Base-by-base conservation (phyloP, 2,113 vertebrate genomes). In the Lota lota region DNA sequence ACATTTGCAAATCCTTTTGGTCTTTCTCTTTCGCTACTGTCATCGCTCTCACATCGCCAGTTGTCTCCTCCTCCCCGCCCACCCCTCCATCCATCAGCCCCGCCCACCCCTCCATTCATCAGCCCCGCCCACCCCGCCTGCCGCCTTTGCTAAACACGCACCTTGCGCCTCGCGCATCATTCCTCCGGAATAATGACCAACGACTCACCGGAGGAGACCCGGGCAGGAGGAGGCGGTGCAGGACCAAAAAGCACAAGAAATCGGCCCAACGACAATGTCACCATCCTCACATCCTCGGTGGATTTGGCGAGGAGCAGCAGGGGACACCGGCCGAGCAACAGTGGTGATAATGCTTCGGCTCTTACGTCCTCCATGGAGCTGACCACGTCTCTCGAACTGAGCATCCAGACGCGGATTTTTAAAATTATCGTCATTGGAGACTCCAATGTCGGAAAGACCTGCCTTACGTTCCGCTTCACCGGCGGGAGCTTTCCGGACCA, bases 361-460 rank as follows among this genome's bases (percentile, higher is more conserved):
- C 67, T 90, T 67, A 81, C 90, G 2, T 90, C 88, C 68, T 91
- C 89, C 22, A 66, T 92, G 83, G 92, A 92, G 33, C 73, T 93
- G 73, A 93, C 90, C 67, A 63, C 92, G 72, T 94, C 93, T 59
- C 86, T 95, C 89, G 95, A 97, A 83, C 93, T 94, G 24, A 97
- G 94, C 78, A 94, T 97, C 78, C 96, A 96, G 89, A 94, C 95
- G 74, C 94, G 96, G 67, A 98, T 98, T 88, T 98, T 98, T 79
- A 98, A 98, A 85, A 98, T 98, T 80, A 98, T 98, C 85, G 95
- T 98, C 67, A 98, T 98, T 88, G 96, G 96, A 19, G 96, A 98
- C 87, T 98, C 96, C 67, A 98, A 98, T 76, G 96, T 98, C 82
- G 97, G 97, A 66, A 98, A 98, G 91, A 98, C 97, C 58, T 98